Evolutionary conservation across 92 coral and sea anemone genomes (phyloP).

Genomic region (Siderastrea siderea): DNA sequence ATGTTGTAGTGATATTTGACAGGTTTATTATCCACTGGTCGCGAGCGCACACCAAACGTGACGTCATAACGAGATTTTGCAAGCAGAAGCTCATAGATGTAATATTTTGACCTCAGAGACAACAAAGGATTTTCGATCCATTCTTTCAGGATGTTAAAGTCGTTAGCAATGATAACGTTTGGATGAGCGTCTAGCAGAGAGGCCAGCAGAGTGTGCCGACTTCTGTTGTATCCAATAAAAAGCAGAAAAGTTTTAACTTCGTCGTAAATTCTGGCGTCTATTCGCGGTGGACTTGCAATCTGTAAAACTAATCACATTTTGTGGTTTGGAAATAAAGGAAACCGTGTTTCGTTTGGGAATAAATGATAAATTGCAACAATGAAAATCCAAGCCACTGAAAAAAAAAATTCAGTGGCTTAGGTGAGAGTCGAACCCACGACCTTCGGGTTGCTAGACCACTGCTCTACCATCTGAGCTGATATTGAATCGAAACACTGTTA

Average conservation of each 20-base stretch:
- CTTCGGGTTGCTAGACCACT: not conserved
- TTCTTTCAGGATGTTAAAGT: conserved; percentile 46
- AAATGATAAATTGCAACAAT: no score
- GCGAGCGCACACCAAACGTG: conserved; percentile 48
- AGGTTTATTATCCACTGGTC: not conserved
- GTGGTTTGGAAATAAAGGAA: not conserved
- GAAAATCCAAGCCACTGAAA: not conserved
- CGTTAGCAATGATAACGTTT: conserved; percentile 61
- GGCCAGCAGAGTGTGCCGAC: conserved; percentile 57
- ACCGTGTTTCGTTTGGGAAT: not conserved
- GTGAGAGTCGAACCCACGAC: no score
- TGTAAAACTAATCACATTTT: conserved; percentile 10
- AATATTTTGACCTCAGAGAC: conserved; percentile 9
- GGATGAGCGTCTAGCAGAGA: conserved; percentile 76
- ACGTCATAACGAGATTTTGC: conserved; percentile 49
- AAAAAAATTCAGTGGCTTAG: no score
- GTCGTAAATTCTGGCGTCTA: conserved; percentile 39
- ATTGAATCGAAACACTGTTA: no score
- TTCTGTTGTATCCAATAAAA: conserved; percentile 71
- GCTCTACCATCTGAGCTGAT: no score
- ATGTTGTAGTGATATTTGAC: conserved; percentile 15
- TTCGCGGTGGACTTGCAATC: not conserved
- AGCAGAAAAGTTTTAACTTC: conserved; percentile 40
- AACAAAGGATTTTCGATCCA: conserved; percentile 38
- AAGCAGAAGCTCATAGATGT: conserved; percentile 26